phyloP scores from a whole-genome alignment of 2,797 vertebrate genomes.

The Galago senegalensis region DNA sequence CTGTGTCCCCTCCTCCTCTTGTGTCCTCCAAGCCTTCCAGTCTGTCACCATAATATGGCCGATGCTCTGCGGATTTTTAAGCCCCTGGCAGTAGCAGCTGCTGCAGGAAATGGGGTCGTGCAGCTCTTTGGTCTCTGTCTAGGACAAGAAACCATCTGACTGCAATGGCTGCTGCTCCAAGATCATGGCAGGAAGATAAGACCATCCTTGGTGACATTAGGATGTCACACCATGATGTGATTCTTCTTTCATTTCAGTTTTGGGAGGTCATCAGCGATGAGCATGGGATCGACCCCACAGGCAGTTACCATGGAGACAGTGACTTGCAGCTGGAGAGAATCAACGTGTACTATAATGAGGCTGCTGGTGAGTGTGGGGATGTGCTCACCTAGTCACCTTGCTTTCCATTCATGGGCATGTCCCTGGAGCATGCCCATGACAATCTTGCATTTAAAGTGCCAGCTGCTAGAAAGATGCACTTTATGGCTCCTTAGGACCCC shows the following conservation, averaged over 20 bases:
- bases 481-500: not conserved
- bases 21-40: slow-evolving; percentile 28
- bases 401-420: not conserved
- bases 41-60: not conserved
- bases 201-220: not conserved
- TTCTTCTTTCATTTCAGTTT: slow-evolving; percentile 89
- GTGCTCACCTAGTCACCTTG: not conserved
- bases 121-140: not conserved
- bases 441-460: not conserved
- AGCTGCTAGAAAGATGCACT: not conserved
- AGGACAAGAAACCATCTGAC: not conserved
- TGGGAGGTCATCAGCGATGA: slow-evolving; percentile 99
- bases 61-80: not conserved
- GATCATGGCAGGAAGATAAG: not conserved
- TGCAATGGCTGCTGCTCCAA: not conserved
- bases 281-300: slow-evolving; percentile 96
- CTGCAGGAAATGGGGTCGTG: not conserved
- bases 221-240: too few relatives aligned
- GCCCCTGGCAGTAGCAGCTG: not conserved
- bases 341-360: slow-evolving; percentile 98
- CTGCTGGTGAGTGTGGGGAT: slow-evolving; percentile 91
- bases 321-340: slow-evolving; percentile 94
- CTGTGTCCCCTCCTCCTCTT: not conserved
- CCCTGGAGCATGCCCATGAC: not conserved
- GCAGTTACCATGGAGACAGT: slow-evolving; percentile 97